These are phyloP conservation scores for Vannuccia rotundouncinata DNA, from an alignment of 2,888 invertebrate species.

Conservation along the genomic window DNA sequence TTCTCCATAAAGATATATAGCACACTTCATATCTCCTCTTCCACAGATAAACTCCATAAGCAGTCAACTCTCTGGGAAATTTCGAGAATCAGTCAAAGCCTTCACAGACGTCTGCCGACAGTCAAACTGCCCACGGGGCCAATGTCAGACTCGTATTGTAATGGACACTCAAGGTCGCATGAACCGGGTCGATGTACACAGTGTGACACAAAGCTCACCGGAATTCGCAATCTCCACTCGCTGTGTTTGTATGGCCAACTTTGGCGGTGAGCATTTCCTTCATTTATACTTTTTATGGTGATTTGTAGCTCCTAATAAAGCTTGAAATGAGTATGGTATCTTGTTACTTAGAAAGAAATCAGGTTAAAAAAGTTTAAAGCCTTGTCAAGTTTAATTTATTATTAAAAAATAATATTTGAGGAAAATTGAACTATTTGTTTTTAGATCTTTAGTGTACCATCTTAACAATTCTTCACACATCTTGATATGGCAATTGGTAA, in stretches of 20 bases:
- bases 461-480: no score
- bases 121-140: neutral
- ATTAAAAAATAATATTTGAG: no score
- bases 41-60: neutral
- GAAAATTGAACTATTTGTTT: no score
- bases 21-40: neutral
- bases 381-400: no score
- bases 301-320: no score
- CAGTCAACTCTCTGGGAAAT: neutral
- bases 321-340: no score
- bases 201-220: neutral
- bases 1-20: neutral
- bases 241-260: neutral
- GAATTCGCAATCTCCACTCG: neutral
- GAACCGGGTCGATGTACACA: neutral
- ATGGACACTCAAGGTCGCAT: neutral
- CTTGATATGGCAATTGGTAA: no score
- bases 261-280: slow-evolving; percentile 21
- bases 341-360: no score
- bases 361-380: no score
- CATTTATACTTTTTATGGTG: no score
- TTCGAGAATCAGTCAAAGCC: neutral
- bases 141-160: neutral
- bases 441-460: no score
- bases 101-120: slow-evolving; percentile 1